These are phyloP conservation scores for Pollenia griseotomentosa DNA, from an alignment of 2,888 invertebrate genomes.

Conservation along the genomic window DNA sequence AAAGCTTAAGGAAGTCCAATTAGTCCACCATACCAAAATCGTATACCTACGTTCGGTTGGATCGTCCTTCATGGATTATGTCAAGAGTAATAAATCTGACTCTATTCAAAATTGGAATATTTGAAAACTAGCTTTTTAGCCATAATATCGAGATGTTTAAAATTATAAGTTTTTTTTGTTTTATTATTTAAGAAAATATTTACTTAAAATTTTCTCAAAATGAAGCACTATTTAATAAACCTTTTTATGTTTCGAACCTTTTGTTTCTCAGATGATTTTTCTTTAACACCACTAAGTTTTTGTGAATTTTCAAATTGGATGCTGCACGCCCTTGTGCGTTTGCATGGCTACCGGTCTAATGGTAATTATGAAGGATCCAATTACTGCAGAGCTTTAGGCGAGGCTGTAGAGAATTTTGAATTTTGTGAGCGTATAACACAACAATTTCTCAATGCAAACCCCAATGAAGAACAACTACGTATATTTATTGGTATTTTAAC, in stretches of 20 bases:
- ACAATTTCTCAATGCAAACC: constrained; percentile 84
- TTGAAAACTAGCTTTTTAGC: too few relatives aligned
- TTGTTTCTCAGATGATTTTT: constrained; percentile 74
- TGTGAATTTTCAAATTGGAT: constrained; percentile 84
- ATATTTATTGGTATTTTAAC: constrained; percentile 84
- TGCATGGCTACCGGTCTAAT: constrained; percentile 82
- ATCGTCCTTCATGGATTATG: too few relatives aligned
- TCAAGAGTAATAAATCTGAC: too few relatives aligned
- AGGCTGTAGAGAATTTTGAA: constrained; percentile 82
- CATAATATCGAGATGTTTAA: too few relatives aligned
- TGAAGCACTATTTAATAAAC: not conserved
- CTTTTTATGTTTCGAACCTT: not conserved
- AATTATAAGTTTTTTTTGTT: too few relatives aligned
- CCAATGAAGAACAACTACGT: constrained; percentile 85
- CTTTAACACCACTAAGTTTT: constrained; percentile 74
- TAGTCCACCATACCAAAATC: too few relatives aligned
- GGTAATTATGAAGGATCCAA: constrained; percentile 77
- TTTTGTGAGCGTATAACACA: constrained; percentile 85
- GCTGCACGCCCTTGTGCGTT: constrained; percentile 83
- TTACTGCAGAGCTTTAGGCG: constrained; percentile 70
- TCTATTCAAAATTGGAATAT: too few relatives aligned
- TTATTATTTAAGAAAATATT: not conserved
- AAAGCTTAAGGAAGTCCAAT: too few relatives aligned
- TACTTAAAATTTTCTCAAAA: too few relatives aligned
- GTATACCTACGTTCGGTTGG: too few relatives aligned